A percentile compares a stretch with the other conserved stretches of the same genome.
Conservation (phyloP, 2,888 invertebrate genomes). For the Cheiracanthium punctorium region DNA sequence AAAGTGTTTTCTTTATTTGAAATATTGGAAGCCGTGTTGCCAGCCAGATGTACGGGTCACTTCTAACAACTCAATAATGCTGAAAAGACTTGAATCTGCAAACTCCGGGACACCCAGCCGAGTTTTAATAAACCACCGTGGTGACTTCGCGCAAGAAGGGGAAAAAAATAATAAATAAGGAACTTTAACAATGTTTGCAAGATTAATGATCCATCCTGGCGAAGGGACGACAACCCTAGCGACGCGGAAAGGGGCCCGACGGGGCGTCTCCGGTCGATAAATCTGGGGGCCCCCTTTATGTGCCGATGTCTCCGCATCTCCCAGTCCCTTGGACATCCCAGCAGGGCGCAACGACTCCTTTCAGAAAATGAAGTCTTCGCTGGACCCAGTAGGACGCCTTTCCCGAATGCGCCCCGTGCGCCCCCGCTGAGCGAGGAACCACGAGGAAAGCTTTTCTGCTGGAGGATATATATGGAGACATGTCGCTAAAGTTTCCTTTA, state of each 20-base stretch:
- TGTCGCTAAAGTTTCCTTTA: constrained; percentile 35
- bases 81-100: neutral
- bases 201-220: constrained; percentile 45
- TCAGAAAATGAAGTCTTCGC: constrained; percentile 65
- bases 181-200: constrained; percentile 38
- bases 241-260: constrained; percentile 38
- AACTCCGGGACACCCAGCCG: neutral
- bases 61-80: neutral
- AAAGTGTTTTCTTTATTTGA: neutral
- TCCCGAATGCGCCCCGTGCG: constrained; percentile 38
- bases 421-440: constrained; percentile 44
- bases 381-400: constrained; percentile 30
- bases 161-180: too few species aligned
- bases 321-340: constrained; percentile 57
- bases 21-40: neutral
- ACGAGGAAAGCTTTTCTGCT: constrained; percentile 27
- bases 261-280: constrained; percentile 60
- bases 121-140: constrained; percentile 19
- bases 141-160: constrained; percentile 13
- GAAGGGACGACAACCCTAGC: constrained; percentile 22
- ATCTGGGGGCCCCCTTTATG: constrained; percentile 59
- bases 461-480: constrained; percentile 46
- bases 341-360: constrained; percentile 38
- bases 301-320: constrained; percentile 43
- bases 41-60: neutral